Evolutionary conservation across 2,888 invertebrate genomes (phyloP), one percentile per base, ranked within the genome.

Genomic region (Cantharis flavilabris): DNA sequence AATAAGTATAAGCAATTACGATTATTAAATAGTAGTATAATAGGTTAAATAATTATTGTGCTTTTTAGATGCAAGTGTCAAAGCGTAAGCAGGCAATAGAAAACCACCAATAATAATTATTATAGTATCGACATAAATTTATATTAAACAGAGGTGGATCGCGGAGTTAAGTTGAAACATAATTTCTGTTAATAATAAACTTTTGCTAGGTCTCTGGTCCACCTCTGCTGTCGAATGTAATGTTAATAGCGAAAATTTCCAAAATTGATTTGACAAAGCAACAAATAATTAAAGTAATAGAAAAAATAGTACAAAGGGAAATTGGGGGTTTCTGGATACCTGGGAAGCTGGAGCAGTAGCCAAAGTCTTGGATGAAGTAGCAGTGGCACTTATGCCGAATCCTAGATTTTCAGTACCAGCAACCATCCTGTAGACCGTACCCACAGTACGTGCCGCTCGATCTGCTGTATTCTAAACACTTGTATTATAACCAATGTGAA

Each of bases 401-500:
- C 93, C 93, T 85, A 93, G 91, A 87, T 92, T 93, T 90, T 94
- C 94, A 82, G 94, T 94, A 87, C 92, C 92, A 84, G 94, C 94
- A 86, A 94, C 92, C 89, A 95, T 92, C 80, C 95, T 92, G 91
- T 94, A 94, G 86, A 94, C 93, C 85, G 93, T 92, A 86, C 94
- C 95, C 80, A 94, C 94, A 84, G 94, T 93, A 88, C 95, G 91
- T 85, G 94, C 95, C 90, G 94, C 92, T 88, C 93, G 92, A 90
- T 94, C 94, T 86, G 94, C 94, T 86, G 79, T 77, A 73, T 77
- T 77, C 79, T 77, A 79, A 77, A 79, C 73, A 79, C 75, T 75
- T 71, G 63, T 65, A 75, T 79, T 78, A 78, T 71, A 70, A 71
- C 67, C 75, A 75, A 71, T 63, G 62, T 30, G 70, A 74, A 74